Conservation (phyloP, 2,888 invertebrate genomes). For the Lucinisca nassula region DNA sequence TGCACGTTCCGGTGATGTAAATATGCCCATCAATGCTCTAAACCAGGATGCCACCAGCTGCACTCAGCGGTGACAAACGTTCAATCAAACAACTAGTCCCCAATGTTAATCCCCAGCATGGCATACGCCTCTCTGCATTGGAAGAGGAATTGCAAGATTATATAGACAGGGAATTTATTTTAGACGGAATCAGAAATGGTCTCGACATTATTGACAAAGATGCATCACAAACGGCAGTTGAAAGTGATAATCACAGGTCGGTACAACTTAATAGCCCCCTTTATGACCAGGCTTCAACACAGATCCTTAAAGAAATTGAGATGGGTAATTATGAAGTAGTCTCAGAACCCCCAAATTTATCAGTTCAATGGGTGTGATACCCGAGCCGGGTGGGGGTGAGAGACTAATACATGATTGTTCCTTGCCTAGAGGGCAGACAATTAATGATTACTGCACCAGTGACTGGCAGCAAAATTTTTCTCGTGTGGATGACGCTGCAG, state of each 20-base stretch:
- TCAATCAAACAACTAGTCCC: too few relatives aligned
- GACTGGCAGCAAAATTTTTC: background rate
- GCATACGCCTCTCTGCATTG: too few relatives aligned
- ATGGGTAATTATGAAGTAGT: slow-evolving; percentile 21
- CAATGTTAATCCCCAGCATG: too few relatives aligned
- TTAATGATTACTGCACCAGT: background rate
- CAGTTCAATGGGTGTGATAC: slow-evolving; percentile 30
- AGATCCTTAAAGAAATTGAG: slow-evolving; percentile 22
- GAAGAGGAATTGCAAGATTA: background rate
- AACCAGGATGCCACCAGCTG: too few relatives aligned
- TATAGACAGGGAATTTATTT: slow-evolving; percentile 4
- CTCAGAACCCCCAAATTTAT: slow-evolving; percentile 1
- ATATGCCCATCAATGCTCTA: too few relatives aligned
- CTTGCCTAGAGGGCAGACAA: background rate
- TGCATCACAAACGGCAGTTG: background rate
- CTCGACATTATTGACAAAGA: background rate
- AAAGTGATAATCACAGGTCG: background rate
- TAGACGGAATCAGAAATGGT: background rate
- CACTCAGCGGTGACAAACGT: too few relatives aligned
- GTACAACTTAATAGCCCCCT: background rate
- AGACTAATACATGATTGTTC: slow-evolving; percentile 31
- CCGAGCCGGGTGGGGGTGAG: slow-evolving; percentile 29
- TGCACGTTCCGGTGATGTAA: too few relatives aligned
- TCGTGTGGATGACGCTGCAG: background rate
- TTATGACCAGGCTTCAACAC: slow-evolving; percentile 1